Evolutionary conservation across 1,140 invertebrate species (phyloP), one percentile per base, ranked within the genome.

Genomic region (Saccostrea cuccullata): DNA sequence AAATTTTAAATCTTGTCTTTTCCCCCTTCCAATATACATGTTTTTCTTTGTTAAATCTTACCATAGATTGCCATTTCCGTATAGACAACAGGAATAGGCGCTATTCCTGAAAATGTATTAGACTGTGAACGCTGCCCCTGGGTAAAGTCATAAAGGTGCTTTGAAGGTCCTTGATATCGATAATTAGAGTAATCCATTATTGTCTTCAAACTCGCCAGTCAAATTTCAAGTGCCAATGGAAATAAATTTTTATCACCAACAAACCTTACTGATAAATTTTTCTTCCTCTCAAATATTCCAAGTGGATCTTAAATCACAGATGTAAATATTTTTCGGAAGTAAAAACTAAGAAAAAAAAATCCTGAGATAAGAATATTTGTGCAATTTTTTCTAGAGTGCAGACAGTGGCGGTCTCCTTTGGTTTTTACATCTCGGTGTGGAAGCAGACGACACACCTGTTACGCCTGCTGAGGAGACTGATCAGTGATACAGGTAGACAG

Each of bases 371-470:
- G 26, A 77, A 30, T 26, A 36, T 30, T 77, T 30, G 15, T 13
- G 70, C 70, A 40, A 77, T 36, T 23, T 36, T 20, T 23, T 1
- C 5, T n/a, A 67, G 47, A 47, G 12, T 20, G 23, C 20, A 67
- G 23, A 17, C 60, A 67, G 23, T 23, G 23, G 60, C 30, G 26
- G 70, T 77, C 9, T 26, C 26, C 30, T 77, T 36, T 8, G 15
- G 13, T 77, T 77, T 77, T 77, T 30, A 77, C 70, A 77, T 77
- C 26, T 64, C 70, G 11, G 26, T 77, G 70, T 77, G 70, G 30
- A 77, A 77, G 70, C 70, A 77, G 70, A 77, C 70, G 70, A 77
- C 70, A 77, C 23, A 77, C 70, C 70, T 77, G 70, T 36, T 77
- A 26, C 70, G 23, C 12, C 30, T 36, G 70, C 70, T 36, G 67